Evolutionary conservation across 1,140 invertebrate species (phyloP), one percentile per base, ranked within the genome.

Genomic region (Hyphantria cunea): DNA sequence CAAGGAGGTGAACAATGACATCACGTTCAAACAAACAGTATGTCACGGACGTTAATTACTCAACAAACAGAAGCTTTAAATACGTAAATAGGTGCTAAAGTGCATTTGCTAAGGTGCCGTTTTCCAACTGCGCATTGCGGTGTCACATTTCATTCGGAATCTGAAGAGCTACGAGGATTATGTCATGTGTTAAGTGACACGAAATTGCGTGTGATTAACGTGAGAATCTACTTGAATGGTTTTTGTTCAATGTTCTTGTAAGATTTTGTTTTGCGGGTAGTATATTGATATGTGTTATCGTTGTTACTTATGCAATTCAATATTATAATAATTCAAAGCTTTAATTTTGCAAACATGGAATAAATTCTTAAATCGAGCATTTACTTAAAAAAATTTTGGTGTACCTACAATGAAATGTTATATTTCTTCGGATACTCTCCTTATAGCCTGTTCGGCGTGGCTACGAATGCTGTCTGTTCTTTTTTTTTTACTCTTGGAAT

Each of bases 31-130:
- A 33, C 41, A 42, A 48, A 53, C 48, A 62, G 13, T 53, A 39
- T 62, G 60, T 53, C 60, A 62, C 50, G 50, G 50, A 32, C 60
- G 39, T 10, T 33, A 53, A 53, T 45, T 61, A 61, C 55, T 45
- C 37, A 48, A 49, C 44, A 37, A 34, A 48, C 44, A 5, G 15
- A 25, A 58, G 32, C 13, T 25, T 33, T 37, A 14, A 48, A 56
- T 56, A 58, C 31, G 17, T 17, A 58, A 55, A n/a, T n/a, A n/a
- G n/a, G n/a, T n/a, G n/a, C n/a, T n/a, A n/a, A 49, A 42, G 42
- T 55, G 53, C 53, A 55, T 47, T 33, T 11, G 45, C 10, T 3
- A 52, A 6, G 55, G 32, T 33, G 41, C 33, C 39, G 41, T 54
- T 54, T 54, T 63, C 44, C 60, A 49, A 54, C 42, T 61, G 42